Percentiles rank a stretch among this genome's conserved stretches.
Evolutionary conservation across 2,797 vertebrate species (phyloP).

Genomic region (Sylvia borin): DNA sequence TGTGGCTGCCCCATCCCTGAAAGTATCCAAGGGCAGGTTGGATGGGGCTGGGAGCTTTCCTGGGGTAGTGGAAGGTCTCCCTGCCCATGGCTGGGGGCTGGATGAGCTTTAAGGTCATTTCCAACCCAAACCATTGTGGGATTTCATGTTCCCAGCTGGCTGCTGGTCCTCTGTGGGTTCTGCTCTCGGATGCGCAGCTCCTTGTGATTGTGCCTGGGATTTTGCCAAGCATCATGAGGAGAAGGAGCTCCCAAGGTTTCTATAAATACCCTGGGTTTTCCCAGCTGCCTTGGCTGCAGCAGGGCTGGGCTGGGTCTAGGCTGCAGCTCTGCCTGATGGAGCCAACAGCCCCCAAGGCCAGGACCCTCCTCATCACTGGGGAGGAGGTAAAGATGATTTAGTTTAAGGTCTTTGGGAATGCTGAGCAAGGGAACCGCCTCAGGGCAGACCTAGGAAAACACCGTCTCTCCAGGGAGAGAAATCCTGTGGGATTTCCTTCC

Average conservation of each 20-base stretch:
- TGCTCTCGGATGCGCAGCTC: rapidly evolving
- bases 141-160: neutral
- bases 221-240: neutral
- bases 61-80: neutral
- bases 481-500: neutral
- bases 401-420: neutral
- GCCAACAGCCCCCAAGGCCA: neutral
- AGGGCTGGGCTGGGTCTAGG: neutral
- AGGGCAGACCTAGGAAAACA: neutral
- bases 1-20: neutral
- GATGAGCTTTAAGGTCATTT: neutral
- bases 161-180: neutral
- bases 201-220: neutral
- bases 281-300: neutral
- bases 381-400: neutral
- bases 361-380: neutral
- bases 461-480: neutral
- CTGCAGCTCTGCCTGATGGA: neutral
- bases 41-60: neutral
- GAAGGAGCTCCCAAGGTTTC: neutral
- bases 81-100: neutral
- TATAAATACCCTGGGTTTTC: neutral
- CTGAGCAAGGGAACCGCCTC: neutral
- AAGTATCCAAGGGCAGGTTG: neutral
- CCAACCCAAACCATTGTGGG: neutral